Evolutionary conservation across 2,888 invertebrate species (phyloP), one percentile per base, ranked within the genome.

Genomic region (Steinernema scapterisci): DNA sequence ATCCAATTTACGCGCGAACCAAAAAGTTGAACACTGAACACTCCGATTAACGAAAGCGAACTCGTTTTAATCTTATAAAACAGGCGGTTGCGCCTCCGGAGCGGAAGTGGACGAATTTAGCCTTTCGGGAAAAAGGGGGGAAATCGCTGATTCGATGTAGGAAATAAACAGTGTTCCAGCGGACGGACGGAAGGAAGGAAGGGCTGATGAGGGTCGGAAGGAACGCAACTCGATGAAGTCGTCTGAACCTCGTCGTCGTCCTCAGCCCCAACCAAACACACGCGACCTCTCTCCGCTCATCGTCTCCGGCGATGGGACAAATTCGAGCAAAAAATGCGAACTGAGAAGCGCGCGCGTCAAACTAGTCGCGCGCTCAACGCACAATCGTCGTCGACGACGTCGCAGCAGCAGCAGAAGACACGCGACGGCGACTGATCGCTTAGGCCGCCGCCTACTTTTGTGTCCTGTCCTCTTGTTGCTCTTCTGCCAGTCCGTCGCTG

Each of bases 241-340:
- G 16, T 63, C 63, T 63, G 38, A 63, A 63, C 63, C n/a, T n/a
- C n/a, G 63, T 63, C 63, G 27, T 63, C 27, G 27, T 25, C 63
- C 63, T 63, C 6, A 38, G 9, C 38, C 9, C 38, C 38, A 38
- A 38, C 38, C 38, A 38, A 38, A 38, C 38, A 38, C 3, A 63
- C 63, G 63, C 63, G 63, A 63, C 63, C 63, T 63, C 63, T 63
- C 38, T 9, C 9, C 38, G 38, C 38, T 38, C 63, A 31, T 31
- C 63, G 63, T 63, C 63, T 63, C 38, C 16, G 63, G 31, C 63
- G 63, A 63, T 63, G 31, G 63, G 63, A 63, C 63, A 63, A 63
- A 63, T 63, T 63, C 31, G 63, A 25, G 38, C 27, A 63, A 63
- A 54, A 63, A 63, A 63, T 31, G 63, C 63, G 38, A 63, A 63